Percentiles rank a stretch among this genome's conserved stretches.
Conservation (phyloP, 2,888 invertebrate species). For the Rotaria magnacalcarata region DNA sequence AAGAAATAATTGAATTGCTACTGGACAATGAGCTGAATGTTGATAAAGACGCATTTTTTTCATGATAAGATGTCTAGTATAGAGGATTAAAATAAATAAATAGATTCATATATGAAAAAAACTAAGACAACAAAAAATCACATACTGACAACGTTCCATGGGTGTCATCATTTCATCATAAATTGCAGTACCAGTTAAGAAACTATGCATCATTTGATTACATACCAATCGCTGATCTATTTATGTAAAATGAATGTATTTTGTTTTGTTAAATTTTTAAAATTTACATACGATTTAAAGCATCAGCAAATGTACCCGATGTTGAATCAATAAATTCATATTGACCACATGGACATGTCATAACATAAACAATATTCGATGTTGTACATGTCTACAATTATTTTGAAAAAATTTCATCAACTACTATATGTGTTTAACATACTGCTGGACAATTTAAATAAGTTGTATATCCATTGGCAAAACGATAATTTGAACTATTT, state of each 20-base stretch:
- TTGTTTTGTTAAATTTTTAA: no score
- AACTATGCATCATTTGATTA: no score
- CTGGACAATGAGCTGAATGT: conserved; percentile 5
- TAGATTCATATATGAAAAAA: neutral
- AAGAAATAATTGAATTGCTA: neutral
- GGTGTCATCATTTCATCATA: no score
- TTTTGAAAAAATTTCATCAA: no score
- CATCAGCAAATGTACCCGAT: neutral
- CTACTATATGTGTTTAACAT: neutral
- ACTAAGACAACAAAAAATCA: no score
- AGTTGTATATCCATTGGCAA: neutral
- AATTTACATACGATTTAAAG: neutral
- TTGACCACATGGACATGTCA: conserved; percentile 27
- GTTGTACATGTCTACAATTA: neutral
- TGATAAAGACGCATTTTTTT: conserved; percentile 14
- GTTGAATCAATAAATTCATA: conserved; percentile 20
- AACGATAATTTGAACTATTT: neutral
- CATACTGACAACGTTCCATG: no score
- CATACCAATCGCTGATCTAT: neutral
- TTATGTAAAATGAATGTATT: neutral
- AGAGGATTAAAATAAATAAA: no score
- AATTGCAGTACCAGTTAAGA: no score
- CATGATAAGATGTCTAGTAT: neutral
- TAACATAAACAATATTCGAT: neutral
- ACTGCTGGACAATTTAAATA: conserved; percentile 1